Evolutionary conservation across 1,140 invertebrate species (phyloP).

Genomic region (Ruditapes philippinarum): DNA sequence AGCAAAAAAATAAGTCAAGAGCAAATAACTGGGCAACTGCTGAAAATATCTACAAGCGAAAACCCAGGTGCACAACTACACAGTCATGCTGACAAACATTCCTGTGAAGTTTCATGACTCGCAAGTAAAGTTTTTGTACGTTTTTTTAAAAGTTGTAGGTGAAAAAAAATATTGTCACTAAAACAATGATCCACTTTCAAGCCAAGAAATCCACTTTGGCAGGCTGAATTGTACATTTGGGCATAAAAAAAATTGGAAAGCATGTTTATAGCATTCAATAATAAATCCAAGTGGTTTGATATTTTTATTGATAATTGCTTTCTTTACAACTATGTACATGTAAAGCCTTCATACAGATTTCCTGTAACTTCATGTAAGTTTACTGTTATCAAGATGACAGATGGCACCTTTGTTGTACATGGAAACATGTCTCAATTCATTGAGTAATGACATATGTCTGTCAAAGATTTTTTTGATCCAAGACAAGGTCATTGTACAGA

Average conservation of each 20-base stretch:
- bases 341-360: conserved; percentile 1
- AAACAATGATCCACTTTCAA: conserved; percentile 7
- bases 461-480: conserved; percentile 4
- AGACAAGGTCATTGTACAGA: not conserved
- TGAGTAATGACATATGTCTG: conserved; percentile 6
- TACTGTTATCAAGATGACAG: conserved; percentile 6
- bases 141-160: conserved; percentile 9
- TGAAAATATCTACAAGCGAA: conserved; percentile 7
- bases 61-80: conserved; percentile 4
- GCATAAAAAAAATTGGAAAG: conserved; percentile 2
- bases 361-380: conserved; percentile 6
- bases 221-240: conserved; percentile 6
- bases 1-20: conserved; percentile 8
- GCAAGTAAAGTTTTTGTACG: conserved; percentile 6
- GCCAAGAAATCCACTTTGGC: conserved; percentile 4
- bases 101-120: conserved; percentile 5
- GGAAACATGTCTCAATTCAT: conserved; percentile 6
- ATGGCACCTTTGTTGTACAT: conserved; percentile 6
- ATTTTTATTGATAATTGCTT: conserved; percentile 10
- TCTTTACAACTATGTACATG: conserved; percentile 7
- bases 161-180: conserved; percentile 4
- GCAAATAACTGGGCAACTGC: conserved; percentile 4
- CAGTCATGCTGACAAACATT: conserved; percentile 6
- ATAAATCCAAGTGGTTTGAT: conserved; percentile 2
- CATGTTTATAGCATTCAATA: conserved; percentile 8